Evolutionary conservation across 1,140 invertebrate genomes (phyloP).

Genomic region (Musca domestica): DNA sequence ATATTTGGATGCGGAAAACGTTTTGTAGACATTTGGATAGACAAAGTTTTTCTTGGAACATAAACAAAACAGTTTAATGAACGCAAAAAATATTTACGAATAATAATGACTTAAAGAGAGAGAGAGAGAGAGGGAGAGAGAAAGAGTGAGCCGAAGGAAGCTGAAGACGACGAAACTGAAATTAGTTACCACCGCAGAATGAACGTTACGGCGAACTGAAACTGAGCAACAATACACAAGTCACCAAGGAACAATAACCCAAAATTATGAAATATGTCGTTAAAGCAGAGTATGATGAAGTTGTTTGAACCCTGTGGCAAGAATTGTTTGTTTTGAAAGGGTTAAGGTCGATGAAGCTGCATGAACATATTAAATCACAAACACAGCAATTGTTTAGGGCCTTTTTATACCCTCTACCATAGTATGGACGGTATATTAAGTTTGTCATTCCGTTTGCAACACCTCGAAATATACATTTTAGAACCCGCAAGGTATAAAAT

Average conservation of each 20-base stretch:
- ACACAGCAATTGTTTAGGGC: too few relatives aligned
- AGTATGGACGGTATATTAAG: too few relatives aligned
- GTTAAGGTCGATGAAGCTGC: too few relatives aligned
- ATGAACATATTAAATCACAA: too few relatives aligned
- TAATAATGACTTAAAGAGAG: not conserved
- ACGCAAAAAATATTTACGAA: constrained; percentile 3
- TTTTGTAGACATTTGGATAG: constrained; percentile 1
- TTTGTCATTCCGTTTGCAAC: too few relatives aligned
- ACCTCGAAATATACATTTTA: too few relatives aligned
- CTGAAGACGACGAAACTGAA: not conserved
- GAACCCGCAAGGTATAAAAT: too few relatives aligned
- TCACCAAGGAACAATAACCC: constrained; percentile 16
- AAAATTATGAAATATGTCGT: constrained; percentile 4
- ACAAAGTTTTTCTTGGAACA: constrained; percentile 3
- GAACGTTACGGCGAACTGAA: not conserved
- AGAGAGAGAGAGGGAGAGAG: not conserved
- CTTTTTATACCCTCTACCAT: too few relatives aligned
- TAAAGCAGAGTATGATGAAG: not conserved
- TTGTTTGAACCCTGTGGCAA: not conserved
- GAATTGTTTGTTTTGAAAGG: not conserved
- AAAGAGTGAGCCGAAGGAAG: not conserved
- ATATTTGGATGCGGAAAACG: too few relatives aligned
- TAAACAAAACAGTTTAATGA: constrained; percentile 19
- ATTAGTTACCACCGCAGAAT: constrained; percentile 10
- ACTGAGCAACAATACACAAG: not conserved